Percentiles rank a stretch among this genome's conserved stretches.
Conservation (phyloP, 2,113 vertebrate species). For the Columba livia region DNA sequence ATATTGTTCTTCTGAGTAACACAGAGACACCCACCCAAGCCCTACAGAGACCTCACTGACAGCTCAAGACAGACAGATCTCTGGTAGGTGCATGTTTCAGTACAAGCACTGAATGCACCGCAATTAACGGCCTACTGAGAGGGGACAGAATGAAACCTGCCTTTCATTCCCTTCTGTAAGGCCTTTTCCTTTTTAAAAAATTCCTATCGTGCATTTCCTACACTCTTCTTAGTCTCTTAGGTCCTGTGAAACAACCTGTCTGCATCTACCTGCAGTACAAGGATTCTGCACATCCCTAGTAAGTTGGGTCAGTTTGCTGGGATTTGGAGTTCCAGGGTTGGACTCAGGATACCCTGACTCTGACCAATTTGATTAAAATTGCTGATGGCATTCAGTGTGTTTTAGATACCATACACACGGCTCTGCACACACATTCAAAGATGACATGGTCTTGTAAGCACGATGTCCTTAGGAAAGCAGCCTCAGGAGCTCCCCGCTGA, state of each 20-base stretch:
- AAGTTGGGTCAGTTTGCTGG: not conserved
- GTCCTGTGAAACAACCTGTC: not conserved
- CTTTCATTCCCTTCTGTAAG: not conserved
- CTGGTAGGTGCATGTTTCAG: not conserved
- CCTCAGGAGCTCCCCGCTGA: not conserved
- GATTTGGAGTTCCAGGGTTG: not conserved
- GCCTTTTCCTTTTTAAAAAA: not conserved
- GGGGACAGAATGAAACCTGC: not conserved
- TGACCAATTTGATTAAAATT: not conserved
- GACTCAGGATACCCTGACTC: not conserved
- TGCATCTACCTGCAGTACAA: not conserved
- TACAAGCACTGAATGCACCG: not conserved
- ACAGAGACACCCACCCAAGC: not conserved
- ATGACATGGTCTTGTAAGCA: not conserved
- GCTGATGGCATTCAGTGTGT: fast-evolving
- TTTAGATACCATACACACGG: not conserved
- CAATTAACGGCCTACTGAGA: not conserved
- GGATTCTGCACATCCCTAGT: not conserved
- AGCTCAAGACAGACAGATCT: not conserved
- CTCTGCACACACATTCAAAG: not conserved
- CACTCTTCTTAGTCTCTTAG: not conserved
- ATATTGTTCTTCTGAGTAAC: not conserved
- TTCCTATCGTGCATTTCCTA: fast-evolving
- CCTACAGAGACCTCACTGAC: not conserved
- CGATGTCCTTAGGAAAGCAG: not conserved